These are phyloP conservation scores for Paraplagusia blochii DNA, from an alignment of 2,113 vertebrate species.

Conservation along the genomic window DNA sequence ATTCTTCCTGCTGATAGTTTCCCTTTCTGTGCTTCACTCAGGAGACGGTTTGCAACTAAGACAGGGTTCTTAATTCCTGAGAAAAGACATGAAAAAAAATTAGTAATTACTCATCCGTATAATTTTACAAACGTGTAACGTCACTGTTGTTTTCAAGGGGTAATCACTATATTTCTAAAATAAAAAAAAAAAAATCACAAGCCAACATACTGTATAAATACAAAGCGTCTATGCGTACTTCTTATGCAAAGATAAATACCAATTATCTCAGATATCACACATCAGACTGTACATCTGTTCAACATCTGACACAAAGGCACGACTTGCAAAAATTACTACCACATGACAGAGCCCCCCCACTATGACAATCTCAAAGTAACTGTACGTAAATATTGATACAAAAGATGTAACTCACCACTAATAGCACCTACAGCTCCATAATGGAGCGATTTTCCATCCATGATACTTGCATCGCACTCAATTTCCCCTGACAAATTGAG, in stretches of 20 bases:
- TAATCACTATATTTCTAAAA: too few species aligned
- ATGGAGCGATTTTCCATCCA: slow-evolving; percentile 96
- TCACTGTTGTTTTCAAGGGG: too few species aligned
- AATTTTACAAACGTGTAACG: too few species aligned
- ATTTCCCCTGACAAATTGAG: slow-evolving; percentile 95
- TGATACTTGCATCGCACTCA: slow-evolving; percentile 98
- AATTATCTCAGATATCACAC: too few species aligned
- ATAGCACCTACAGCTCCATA: slow-evolving; percentile 95
- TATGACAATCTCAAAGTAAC: background rate
- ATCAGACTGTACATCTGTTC: slow-evolving; percentile 3
- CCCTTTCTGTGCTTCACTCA: slow-evolving; percentile 97
- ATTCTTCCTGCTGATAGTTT: slow-evolving; percentile 98
- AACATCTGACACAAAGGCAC: slow-evolving; percentile 3
- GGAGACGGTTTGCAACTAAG: slow-evolving; percentile 90
- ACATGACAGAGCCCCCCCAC: slow-evolving; percentile 12
- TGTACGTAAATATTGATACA: background rate
- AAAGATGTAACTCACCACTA: slow-evolving; percentile 77
- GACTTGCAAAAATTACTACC: background rate
- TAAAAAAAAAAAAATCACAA: too few species aligned
- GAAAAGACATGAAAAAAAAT: too few species aligned
- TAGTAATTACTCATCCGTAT: too few species aligned
- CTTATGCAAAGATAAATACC: too few species aligned
- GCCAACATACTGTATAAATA: too few species aligned
- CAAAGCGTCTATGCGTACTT: too few species aligned
- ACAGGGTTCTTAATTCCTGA: slow-evolving; percentile 97